Percentiles rank a stretch among this genome's conserved stretches.
These are phyloP conservation scores for Venturia canescens DNA, from an alignment of 1,140 invertebrate species.

Conservation along the genomic window DNA sequence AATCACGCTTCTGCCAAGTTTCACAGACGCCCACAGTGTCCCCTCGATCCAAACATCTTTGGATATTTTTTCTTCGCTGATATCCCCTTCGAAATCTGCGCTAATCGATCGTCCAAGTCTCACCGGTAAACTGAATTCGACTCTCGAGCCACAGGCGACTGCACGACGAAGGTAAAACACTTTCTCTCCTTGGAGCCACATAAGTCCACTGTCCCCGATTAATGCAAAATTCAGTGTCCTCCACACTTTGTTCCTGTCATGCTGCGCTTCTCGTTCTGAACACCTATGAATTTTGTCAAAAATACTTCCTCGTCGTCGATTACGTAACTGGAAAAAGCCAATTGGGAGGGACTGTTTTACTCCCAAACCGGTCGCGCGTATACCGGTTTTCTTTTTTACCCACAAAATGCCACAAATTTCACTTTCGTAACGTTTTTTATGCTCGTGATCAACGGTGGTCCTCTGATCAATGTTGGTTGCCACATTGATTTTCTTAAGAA, in stretches of 20 bases:
- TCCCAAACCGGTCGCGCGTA: too few species aligned
- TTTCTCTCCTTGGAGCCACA: constrained; percentile 57
- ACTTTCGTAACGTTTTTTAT: too few species aligned
- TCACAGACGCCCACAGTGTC: not conserved
- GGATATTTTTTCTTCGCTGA: not conserved
- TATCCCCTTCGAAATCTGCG: constrained; percentile 4
- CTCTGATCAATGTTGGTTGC: too few species aligned
- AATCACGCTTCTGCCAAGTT: not conserved
- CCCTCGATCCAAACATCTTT: not conserved
- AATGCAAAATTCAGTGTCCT: not conserved
- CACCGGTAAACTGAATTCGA: constrained; percentile 32
- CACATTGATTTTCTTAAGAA: too few species aligned
- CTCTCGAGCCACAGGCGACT: constrained; percentile 42
- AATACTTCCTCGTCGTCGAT: too few species aligned
- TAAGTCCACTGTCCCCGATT: not conserved
- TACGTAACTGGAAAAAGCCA: too few species aligned
- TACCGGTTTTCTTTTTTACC: too few species aligned
- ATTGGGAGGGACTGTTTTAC: too few species aligned
- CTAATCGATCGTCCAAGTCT: constrained; percentile 28
- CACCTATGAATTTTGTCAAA: too few species aligned
- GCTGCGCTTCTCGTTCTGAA: not conserved
- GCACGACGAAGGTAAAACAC: constrained; percentile 57
- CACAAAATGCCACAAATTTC: too few species aligned
- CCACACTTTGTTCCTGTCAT: not conserved
- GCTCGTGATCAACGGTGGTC: too few species aligned